Evolutionary conservation across 2,797 vertebrate genomes (phyloP).

Genomic region (Melanogrammus aeglefinus): DNA sequence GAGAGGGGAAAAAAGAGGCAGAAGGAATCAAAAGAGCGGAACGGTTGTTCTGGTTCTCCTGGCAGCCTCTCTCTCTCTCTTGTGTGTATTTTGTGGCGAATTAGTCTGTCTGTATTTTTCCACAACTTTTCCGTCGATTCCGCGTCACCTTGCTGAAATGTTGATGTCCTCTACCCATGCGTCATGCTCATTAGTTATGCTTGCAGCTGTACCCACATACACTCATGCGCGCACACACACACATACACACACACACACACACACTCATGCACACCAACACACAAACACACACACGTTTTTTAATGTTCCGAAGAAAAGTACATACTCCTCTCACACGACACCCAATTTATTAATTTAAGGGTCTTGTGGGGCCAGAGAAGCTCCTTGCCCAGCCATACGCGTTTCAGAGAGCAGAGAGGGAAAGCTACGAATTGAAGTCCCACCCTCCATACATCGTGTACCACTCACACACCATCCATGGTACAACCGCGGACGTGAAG

Average conservation of each 20-base stretch:
- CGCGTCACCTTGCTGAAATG: neutral
- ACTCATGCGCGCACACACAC: constrained; percentile 13
- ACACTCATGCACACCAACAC: neutral
- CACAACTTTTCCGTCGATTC: neutral
- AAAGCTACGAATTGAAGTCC: too few species aligned
- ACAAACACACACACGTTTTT: neutral
- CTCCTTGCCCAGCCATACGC: neutral
- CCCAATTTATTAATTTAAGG: neutral
- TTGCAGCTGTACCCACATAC: constrained; percentile 2
- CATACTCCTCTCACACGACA: neutral
- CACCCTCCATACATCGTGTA: too few species aligned
- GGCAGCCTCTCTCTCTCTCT: neutral
- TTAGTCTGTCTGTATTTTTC: neutral
- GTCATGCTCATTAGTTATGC: constrained; percentile 12
- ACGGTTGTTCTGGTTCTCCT: neutral
- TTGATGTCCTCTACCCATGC: neutral
- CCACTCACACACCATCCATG: too few species aligned
- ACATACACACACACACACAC: constrained; percentile 11
- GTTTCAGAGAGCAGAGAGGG: too few species aligned
- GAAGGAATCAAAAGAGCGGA: constrained; percentile 1
- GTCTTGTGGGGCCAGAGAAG: neutral
- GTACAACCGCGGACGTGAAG: neutral
- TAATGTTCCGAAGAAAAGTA: neutral
- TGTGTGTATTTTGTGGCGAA: neutral
- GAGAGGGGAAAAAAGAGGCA: neutral